phyloP scores from a whole-genome alignment of 2,888 invertebrate species.

The Harpalus rufipes region DNA sequence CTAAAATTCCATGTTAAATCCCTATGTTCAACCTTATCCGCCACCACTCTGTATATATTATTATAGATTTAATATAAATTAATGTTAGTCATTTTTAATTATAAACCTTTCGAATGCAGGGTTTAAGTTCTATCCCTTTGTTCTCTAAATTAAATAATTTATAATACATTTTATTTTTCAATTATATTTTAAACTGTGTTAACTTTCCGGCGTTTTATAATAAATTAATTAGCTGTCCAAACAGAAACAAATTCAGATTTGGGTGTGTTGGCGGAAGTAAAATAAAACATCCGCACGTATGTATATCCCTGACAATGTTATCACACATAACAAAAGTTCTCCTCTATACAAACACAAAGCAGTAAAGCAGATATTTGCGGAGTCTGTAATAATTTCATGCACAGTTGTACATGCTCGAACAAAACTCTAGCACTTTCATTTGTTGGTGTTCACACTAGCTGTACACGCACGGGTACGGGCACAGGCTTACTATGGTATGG shows the following conservation, averaged over 20 bases:
- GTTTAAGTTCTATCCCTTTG: too few species aligned
- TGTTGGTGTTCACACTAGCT: slow-evolving; percentile 3
- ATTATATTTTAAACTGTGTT: too few species aligned
- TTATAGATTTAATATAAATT: too few species aligned
- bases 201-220: neutral
- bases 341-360: slow-evolving; percentile 31
- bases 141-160: too few species aligned
- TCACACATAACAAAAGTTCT: slow-evolving; percentile 46
- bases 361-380: slow-evolving; percentile 50
- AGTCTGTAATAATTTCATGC: slow-evolving; percentile 62
- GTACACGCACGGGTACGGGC: neutral
- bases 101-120: too few species aligned
- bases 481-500: neutral
- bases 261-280: neutral
- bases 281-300: neutral
- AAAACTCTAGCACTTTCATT: slow-evolving; percentile 63
- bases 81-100: too few species aligned
- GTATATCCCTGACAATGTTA: slow-evolving; percentile 33
- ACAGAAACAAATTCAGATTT: neutral
- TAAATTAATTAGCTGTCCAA: neutral
- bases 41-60: too few species aligned
- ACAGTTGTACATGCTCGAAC: slow-evolving; percentile 60
- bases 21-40: too few species aligned
- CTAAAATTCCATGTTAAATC: too few species aligned
- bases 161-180: too few species aligned